These are phyloP conservation scores for Petrolisthes cinctipes DNA, from an alignment of 2,888 invertebrate species.

Conservation along the genomic window DNA sequence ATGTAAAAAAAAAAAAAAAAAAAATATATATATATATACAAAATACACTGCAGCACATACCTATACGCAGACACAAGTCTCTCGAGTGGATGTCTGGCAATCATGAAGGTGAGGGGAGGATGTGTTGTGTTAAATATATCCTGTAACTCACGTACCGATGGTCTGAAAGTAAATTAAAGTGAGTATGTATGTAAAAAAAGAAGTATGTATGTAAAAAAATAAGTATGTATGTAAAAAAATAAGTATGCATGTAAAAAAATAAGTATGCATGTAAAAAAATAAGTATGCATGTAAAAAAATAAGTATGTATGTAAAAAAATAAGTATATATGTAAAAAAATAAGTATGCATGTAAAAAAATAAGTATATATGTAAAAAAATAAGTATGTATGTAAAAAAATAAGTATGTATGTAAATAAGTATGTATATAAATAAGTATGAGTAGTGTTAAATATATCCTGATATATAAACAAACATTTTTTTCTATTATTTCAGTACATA, in stretches of 20 bases:
- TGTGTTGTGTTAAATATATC: conserved; percentile 33
- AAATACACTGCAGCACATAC: too few relatives aligned
- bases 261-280: background rate
- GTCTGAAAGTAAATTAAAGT: conserved; percentile 31
- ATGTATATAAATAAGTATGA: background rate
- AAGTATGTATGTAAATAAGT: too few relatives aligned
- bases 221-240: background rate
- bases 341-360: background rate
- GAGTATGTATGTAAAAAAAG: background rate
- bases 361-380: too few relatives aligned
- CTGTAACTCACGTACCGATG: conserved; percentile 43
- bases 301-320: background rate
- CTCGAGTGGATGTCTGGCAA: conserved; percentile 56
- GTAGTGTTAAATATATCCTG: too few relatives aligned
- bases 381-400: too few relatives aligned
- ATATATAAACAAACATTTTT: too few relatives aligned
- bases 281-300: background rate
- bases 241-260: background rate
- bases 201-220: background rate
- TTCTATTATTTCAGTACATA: too few relatives aligned
- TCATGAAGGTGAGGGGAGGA: conserved; percentile 54
- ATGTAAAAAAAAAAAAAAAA: too few relatives aligned
- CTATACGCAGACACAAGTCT: conserved; percentile 60
- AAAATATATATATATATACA: too few relatives aligned
- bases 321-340: background rate